Base-by-base conservation (phyloP, 1,140 invertebrate genomes). In the Pseudomyrmex flavicornis region DNA sequence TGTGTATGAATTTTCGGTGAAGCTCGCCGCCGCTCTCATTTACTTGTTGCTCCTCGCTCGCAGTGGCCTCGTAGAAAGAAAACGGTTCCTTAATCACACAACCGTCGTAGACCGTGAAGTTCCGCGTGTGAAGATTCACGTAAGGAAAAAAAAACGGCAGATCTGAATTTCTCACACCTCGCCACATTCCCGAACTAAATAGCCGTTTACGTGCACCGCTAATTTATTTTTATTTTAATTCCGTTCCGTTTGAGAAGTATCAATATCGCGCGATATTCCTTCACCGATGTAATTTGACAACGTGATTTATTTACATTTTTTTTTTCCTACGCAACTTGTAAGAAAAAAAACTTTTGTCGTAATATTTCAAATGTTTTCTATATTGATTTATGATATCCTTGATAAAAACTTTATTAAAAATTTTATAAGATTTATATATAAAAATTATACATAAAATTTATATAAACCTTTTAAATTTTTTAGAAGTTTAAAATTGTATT, bases 31-130 rank as follows among this genome's bases (percentile, higher is more conserved):
- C 35, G n/a, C 12, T 12, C 69, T 80, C 56, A 50, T 72, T 79
- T 79, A 70, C 65, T 79, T 59, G 76, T 72, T 80, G 76, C 65
- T 70, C 15, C 54, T 80, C 65, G 65, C 50, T 65, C 35, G 35
- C 35, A 7, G 35, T 7, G 5, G 26, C 7, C 20, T 12, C 22
- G 48, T 22, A 68, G 8, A 52, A 58, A 79, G 65, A 79, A 26
- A 77, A 80, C 66, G 76, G 56, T 70, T 68, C 15, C 63, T 77
- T 77, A 68, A 77, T 77, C 75, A 26, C 5, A 35, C 35, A 35
- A 35, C 75, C 35, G 17, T 35, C 62, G 22, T 58, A 13, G 50
- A 77, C 50, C 63, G 75, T 77, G 35, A 68, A 77, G 63, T 77
- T 77, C 75, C 75, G 75, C 35, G 62, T 77, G 63, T 58, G 22